Conservation (phyloP, 2,113 vertebrate genomes). For the Ibidorhyncha struthersii region DNA sequence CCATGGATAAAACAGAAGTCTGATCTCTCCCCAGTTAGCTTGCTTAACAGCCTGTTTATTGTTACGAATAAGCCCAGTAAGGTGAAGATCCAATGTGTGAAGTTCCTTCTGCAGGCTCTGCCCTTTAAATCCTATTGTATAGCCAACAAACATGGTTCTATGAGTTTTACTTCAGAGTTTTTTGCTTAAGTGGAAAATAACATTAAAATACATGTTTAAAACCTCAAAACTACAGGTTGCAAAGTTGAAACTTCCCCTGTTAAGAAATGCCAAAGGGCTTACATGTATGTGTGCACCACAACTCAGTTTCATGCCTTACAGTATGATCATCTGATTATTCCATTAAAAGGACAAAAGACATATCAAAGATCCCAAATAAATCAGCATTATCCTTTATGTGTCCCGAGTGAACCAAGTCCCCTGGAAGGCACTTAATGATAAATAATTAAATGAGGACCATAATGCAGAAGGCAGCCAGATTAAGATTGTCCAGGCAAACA, state of each 20-base stretch:
- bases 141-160: rapidly evolving
- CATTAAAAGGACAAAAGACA: neutral
- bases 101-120: neutral
- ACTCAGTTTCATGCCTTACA: neutral
- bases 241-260: neutral
- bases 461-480: neutral
- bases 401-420: neutral
- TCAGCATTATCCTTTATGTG: neutral
- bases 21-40: neutral
- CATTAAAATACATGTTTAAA: neutral
- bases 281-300: neutral
- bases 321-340: neutral
- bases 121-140: neutral
- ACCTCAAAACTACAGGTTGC: neutral
- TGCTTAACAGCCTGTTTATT: neutral
- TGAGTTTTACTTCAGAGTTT: neutral
- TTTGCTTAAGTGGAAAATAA: neutral
- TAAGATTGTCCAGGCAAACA: neutral
- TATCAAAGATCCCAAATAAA: neutral
- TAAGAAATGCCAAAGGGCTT: neutral
- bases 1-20: neutral
- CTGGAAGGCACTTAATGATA: neutral
- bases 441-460: neutral
- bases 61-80: neutral
- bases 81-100: neutral